Conservation (phyloP, 2,113 vertebrate genomes). For the Sapajus apella region DNA sequence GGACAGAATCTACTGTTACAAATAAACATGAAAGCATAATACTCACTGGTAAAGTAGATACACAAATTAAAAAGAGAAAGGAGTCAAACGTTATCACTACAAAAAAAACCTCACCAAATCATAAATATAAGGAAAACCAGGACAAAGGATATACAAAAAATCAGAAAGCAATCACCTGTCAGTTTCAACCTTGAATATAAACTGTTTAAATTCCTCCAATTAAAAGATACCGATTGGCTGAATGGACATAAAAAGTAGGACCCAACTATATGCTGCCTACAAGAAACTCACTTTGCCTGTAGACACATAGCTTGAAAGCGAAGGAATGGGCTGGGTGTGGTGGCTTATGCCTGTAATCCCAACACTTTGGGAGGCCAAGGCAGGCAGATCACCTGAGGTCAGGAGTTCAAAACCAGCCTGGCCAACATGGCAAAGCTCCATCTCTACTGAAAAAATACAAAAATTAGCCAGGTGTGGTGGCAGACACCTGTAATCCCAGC, state of each 20-base stretch:
- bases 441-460: too few relatives aligned
- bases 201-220: neutral
- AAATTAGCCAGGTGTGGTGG: too few relatives aligned
- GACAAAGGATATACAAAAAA: neutral
- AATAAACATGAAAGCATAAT: neutral
- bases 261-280: neutral
- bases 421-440: too few relatives aligned
- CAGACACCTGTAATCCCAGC: too few relatives aligned
- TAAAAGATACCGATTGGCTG: neutral
- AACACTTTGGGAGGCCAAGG: too few relatives aligned
- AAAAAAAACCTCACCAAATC: neutral
- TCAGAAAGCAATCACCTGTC: neutral
- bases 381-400: too few relatives aligned
- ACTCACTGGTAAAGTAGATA: neutral
- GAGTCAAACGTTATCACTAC: neutral
- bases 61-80: neutral
- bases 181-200: neutral
- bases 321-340: neutral
- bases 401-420: too few relatives aligned
- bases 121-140: neutral
- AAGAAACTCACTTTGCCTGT: neutral
- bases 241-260: neutral
- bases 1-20: neutral
- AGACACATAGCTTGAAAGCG: neutral
- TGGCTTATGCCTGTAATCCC: too few relatives aligned